Evolutionary conservation across 2,888 invertebrate genomes (phyloP), one percentile per base, ranked within the genome.

Genomic region (Trichopria drosophilae): DNA sequence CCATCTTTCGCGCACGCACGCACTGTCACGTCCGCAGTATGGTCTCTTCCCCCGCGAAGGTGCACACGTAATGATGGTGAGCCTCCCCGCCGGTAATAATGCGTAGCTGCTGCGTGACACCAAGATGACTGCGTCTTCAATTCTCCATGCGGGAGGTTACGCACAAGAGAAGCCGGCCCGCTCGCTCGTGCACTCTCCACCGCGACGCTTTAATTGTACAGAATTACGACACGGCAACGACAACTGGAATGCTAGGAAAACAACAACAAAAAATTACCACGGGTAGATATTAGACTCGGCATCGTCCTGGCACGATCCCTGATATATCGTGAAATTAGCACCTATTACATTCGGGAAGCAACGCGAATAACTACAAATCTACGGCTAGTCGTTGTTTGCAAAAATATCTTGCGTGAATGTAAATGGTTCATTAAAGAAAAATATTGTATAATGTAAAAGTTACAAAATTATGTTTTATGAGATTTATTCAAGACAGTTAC

Each of bases 191-290:
- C 49, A 48, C 39, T 46, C 19, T 45, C 53, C 51, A 46, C 36
- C 32, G 52, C 40, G 52, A 34, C 44, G 51, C 50, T 55, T 54
- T 52, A 54, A 50, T 48, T 52, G 52, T 50, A 53, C 50, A 50
- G 41, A 49, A 49, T 57, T 49, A 53, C 47, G 53, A 51, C 39
- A 48, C 47, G 54, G 24, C 35, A 12, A 29, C 28, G 51, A 49
- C 52, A 55, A 51, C 51, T 51, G 55, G 58, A 55, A 53, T 57
- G 53, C 54, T 37, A 50, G 43, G 42, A 49, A 53, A 58, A 58
- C 50, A 51, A 45, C n/a, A n/a, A n/a, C n/a, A n/a, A n/a, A n/a
- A n/a, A n/a, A n/a, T n/a, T n/a, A n/a, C n/a, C n/a, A n/a, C n/a
- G n/a, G n/a, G n/a, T n/a, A n/a, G n/a, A n/a, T n/a, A n/a, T n/a